Base-by-base conservation (phyloP, 37 sponge, comb jelly and placozoan genomes). In the Lycopodina hypogea region DNA sequence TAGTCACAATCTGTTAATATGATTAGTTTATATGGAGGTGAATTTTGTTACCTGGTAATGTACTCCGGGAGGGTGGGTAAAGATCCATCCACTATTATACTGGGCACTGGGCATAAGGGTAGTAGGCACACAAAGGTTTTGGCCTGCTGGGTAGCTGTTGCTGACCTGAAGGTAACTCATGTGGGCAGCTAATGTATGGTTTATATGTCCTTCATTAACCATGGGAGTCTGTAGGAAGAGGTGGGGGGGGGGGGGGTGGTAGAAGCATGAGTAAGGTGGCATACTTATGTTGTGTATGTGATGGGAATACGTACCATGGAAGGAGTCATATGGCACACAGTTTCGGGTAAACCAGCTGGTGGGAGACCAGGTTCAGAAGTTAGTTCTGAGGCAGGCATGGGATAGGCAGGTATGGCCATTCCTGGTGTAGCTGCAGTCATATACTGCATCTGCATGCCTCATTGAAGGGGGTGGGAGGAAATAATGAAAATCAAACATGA, bases 1-100 rank as follows among this genome's bases (percentile, higher is more conserved):
- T n/a, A n/a, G n/a, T n/a, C n/a, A n/a, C n/a, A n/a, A n/a, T n/a
- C n/a, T n/a, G n/a, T n/a, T n/a, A n/a, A n/a, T n/a, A n/a, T n/a
- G n/a, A n/a, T n/a, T n/a, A n/a, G n/a, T n/a, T n/a, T n/a, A n/a
- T n/a, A n/a, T n/a, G n/a, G n/a, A n/a, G n/a, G n/a, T n/a, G n/a
- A n/a, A n/a, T n/a, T n/a, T n/a, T n/a, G n/a, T n/a, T n/a, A n/a
- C n/a, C n/a, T n/a, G n/a, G n/a, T n/a, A n/a, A n/a, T n/a, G n/a
- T n/a, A n/a, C n/a, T n/a, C n/a, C 9, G 48, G 7, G 66, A 65
- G 26, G 8, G 34, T 30, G 71, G 2, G 26, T n/a, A 59, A 40
- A 68, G 36, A 56, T 68, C 83, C 83, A 83, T 1, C 83, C 83
- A 24, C 42, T 42, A 6, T 68, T 37, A 23, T 76, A 75, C 69